Evolutionary conservation across 64 coral and sea anemone species (phyloP), one percentile per base, ranked within the genome.

Genomic region (Stichodactyla helianthus): DNA sequence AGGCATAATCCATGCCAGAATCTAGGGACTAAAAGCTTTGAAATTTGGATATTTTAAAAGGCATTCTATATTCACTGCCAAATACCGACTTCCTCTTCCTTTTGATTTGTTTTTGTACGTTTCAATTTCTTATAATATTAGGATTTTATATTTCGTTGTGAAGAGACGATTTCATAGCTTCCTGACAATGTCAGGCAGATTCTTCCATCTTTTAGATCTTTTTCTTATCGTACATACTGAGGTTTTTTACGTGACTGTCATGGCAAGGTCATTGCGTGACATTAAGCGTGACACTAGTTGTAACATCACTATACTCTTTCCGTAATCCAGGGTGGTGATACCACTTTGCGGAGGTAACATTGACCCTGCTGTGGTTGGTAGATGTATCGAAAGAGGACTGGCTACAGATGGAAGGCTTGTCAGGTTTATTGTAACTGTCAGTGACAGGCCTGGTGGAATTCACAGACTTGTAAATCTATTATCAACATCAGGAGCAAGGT

Each of bases 321-420:
- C 19, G 6, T 35, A 2, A 35, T 35, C 31, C 50, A 81, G 78
- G 52, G 78, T 81, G 17, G 78, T 81, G 19, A 89, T 89, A 51
- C 88, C 88, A 4, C 62, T 89, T 13, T 89, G 88, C 71, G 88
- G 88, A 71, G 88, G 88, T 54, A 89, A 89, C 51, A 89, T 89
- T 23, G 88, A 89, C 51, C 88, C 88, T 15, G 77, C 88, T 20
- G 88, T 89, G 6, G 57, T 89, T 71, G 88, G 88, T 77, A 71
- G 88, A 82, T 89, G 88, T 31, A 89, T 89, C 15, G 88, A 89
- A 25, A 64, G 88, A 64, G 88, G 88, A 9, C 52, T 89, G 13
- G 79, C 88, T 20, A 79, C 88, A 14, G 88, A 89, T 9, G 88
- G 88, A 6, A 71, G 88, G 17, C 81, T 89, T 12, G 55, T 83